Conservation (phyloP, 2,797 vertebrate species). For the Linurgus olivaceus region DNA sequence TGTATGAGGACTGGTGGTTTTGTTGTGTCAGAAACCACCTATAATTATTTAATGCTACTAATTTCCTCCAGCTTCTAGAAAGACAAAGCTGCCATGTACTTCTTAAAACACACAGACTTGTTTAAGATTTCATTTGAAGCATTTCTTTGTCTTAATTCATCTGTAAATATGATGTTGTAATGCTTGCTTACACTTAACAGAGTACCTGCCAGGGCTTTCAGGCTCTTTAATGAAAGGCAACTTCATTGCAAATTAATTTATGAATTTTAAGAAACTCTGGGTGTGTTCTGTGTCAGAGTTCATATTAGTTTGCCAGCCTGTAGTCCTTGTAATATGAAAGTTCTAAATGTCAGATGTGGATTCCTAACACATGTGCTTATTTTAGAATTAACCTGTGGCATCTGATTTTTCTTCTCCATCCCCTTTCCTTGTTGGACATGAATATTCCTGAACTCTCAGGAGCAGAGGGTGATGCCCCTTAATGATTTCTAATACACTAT, state of each 20-base stretch:
- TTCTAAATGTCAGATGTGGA: not conserved
- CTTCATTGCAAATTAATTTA: constrained; percentile 21
- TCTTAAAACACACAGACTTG: not conserved
- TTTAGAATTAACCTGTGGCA: not conserved
- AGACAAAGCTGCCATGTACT: not conserved
- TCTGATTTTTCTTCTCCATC: not conserved
- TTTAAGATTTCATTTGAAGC: constrained; percentile 22
- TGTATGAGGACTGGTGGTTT: not conserved
- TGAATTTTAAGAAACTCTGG: constrained; percentile 41
- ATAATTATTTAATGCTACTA: constrained; percentile 51
- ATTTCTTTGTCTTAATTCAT: constrained; percentile 38
- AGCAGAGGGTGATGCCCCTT: not conserved
- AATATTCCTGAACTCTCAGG: not conserved
- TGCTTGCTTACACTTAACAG: not conserved
- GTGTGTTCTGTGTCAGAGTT: constrained; percentile 15
- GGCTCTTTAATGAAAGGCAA: constrained; percentile 38
- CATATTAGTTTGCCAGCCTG: not conserved
- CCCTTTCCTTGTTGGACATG: not conserved
- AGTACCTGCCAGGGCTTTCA: not conserved
- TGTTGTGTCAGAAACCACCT: constrained; percentile 19
- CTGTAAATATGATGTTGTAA: constrained; percentile 26
- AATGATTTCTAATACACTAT: not conserved
- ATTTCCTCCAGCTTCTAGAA: constrained; percentile 54
- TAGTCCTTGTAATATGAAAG: not conserved
- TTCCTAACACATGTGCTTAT: not conserved